These are phyloP conservation scores for Sisyra nigra DNA, from an alignment of 2,888 invertebrate species.

Conservation along the genomic window DNA sequence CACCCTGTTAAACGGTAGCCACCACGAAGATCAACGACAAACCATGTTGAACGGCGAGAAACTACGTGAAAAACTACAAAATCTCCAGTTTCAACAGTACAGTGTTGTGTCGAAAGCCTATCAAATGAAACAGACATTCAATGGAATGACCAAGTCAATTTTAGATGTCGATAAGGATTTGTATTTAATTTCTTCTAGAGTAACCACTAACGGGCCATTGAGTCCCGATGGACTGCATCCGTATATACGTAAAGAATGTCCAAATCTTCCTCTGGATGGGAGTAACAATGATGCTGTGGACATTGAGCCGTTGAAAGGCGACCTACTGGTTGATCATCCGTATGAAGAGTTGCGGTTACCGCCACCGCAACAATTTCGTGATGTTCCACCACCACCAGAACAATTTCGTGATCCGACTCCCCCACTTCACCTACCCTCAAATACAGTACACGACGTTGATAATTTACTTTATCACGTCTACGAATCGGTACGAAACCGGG, in stretches of 20 bases:
- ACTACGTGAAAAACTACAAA: conserved; percentile 44
- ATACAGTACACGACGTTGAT: conserved; percentile 29
- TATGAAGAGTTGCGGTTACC: conserved; percentile 53
- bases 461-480: conserved; percentile 70
- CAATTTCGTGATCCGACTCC: conserved; percentile 27
- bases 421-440: conserved; percentile 19
- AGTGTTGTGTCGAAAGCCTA: background rate
- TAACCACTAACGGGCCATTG: background rate
- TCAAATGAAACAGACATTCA: no score
- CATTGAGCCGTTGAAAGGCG: conserved; percentile 3
- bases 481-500: conserved; percentile 35
- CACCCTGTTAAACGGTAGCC: conserved; percentile 4
- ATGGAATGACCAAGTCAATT: conserved; percentile 5
- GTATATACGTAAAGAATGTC: conserved; percentile 33
- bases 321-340: conserved; percentile 32
- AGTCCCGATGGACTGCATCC: conserved; percentile 25
- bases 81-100: conserved; percentile 23
- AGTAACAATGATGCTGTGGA: conserved; percentile 16
- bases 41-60: conserved; percentile 46
- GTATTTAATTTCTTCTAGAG: conserved; percentile 3
- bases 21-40: conserved; percentile 17
- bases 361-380: conserved; percentile 73
- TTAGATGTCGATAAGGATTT: conserved; percentile 6
- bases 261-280: conserved; percentile 11
- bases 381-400: conserved; percentile 62